phyloP scores from a whole-genome alignment of 2,113 vertebrate genomes.

The Oryzias melastigma region DNA sequence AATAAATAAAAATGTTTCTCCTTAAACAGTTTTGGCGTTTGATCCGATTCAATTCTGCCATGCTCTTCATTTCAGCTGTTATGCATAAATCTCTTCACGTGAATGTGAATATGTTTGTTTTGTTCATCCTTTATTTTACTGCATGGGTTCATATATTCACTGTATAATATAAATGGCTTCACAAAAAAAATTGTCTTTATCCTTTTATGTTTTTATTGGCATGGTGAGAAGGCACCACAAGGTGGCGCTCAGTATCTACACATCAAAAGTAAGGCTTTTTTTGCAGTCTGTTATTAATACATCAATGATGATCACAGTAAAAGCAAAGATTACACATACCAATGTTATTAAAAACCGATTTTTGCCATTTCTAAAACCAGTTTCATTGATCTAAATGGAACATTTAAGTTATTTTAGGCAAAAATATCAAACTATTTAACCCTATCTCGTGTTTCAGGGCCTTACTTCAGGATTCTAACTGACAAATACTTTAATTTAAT shows the following conservation, averaged over 20 bases:
- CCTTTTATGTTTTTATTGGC: background rate
- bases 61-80: no score
- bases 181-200: slow-evolving; percentile 37
- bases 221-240: slow-evolving; percentile 27
- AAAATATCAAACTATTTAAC: background rate
- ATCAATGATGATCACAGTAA: background rate
- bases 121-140: slow-evolving; percentile 18
- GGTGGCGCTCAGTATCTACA: slow-evolving; percentile 38
- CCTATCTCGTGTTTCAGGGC: background rate
- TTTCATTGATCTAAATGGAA: background rate
- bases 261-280: background rate
- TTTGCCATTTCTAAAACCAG: background rate
- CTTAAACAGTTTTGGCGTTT: no score
- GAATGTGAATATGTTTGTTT: background rate
- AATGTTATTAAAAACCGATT: slow-evolving; percentile 2
- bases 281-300: slow-evolving; percentile 8
- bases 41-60: no score
- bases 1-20: no score
- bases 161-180: slow-evolving; percentile 25
- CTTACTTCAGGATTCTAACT: background rate
- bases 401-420: background rate
- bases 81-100: background rate
- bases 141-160: slow-evolving; percentile 10
- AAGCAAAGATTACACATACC: background rate
- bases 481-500: background rate